A percentile compares a stretch with the other conserved stretches of the same genome.
These are phyloP conservation scores for Leucoraja erinaceus DNA, from an alignment of 2,113 vertebrate species.

Conservation along the genomic window DNA sequence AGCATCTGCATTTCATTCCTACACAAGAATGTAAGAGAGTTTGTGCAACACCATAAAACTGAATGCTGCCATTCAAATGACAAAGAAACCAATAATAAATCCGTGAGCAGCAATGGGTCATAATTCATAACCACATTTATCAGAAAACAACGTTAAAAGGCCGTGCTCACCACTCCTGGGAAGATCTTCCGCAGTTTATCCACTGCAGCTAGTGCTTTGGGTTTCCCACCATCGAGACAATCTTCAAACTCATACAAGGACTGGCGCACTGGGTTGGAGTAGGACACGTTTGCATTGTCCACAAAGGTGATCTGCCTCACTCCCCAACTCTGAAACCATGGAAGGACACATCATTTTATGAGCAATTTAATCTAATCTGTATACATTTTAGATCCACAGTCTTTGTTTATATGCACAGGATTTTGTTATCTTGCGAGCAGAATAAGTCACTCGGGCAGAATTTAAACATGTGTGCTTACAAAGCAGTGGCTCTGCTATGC, in stretches of 20 bases:
- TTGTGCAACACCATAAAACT: neutral
- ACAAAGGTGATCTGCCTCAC: slow-evolving; percentile 92
- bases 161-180: slow-evolving; percentile 79
- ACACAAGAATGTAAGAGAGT: neutral
- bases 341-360: neutral
- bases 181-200: slow-evolving; percentile 88
- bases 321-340: slow-evolving; percentile 77
- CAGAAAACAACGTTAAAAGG: neutral
- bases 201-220: slow-evolving; percentile 82
- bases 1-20: too few species aligned
- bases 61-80: neutral
- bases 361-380: neutral
- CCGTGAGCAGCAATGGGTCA: too few species aligned
- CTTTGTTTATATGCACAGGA: neutral
- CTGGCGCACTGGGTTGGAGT: slow-evolving; percentile 93
- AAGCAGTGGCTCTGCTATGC: too few species aligned
- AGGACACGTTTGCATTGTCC: slow-evolving; percentile 95
- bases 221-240: slow-evolving; percentile 79
- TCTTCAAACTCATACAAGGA: slow-evolving; percentile 94
- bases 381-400: too few species aligned
- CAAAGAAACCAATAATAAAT: neutral
- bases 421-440: too few species aligned
- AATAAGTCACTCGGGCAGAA: too few species aligned
- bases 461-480: too few species aligned
- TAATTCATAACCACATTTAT: too few species aligned